Conservation (phyloP, 2,113 vertebrate species). For the Leucoraja erinaceus region DNA sequence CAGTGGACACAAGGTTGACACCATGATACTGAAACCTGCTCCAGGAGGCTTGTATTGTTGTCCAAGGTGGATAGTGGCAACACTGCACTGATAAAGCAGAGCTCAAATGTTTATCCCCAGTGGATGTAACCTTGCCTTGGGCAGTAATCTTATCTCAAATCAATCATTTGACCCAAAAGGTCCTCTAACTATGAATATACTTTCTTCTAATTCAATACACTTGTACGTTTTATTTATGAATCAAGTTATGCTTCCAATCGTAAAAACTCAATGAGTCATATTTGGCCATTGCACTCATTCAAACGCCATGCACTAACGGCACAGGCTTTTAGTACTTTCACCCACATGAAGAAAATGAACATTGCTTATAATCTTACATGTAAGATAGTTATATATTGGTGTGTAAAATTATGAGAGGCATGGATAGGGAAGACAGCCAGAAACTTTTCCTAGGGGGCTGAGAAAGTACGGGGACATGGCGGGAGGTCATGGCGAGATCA, state of each 20-base stretch:
- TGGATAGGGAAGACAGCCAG: too few species aligned
- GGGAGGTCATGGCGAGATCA: too few species aligned
- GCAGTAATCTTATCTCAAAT: background rate
- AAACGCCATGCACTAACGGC: background rate
- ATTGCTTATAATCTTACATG: background rate
- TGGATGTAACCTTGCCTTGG: background rate
- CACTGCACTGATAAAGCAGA: background rate
- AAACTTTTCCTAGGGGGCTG: too few species aligned
- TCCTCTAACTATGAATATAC: background rate
- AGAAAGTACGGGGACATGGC: too few species aligned
- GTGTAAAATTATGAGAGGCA: too few species aligned
- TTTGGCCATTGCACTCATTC: background rate
- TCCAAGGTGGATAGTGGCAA: background rate
- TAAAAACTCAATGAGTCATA: background rate
- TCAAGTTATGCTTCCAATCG: background rate
- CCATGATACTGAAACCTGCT: background rate
- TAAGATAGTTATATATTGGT: background rate
- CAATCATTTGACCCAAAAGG: background rate
- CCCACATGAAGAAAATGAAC: background rate
- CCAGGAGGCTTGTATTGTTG: background rate
- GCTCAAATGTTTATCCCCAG: background rate
- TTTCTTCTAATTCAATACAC: background rate
- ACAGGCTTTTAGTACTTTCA: background rate
- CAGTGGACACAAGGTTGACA: background rate
- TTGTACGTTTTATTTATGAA: background rate